Evolutionary conservation across 2,797 vertebrate species (phyloP).

Genomic region (Mus minutoides): DNA sequence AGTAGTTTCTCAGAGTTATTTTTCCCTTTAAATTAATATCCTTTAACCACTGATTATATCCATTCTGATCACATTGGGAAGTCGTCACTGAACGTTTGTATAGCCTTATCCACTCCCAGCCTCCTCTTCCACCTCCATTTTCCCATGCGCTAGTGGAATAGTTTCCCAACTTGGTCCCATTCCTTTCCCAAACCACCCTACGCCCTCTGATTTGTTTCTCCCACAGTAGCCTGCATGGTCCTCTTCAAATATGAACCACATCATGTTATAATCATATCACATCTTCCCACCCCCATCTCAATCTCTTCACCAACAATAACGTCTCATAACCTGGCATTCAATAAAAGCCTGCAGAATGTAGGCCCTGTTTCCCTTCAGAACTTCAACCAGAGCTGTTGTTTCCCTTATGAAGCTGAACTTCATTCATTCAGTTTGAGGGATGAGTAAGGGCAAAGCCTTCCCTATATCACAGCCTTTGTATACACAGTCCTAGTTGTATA

Average conservation of each 20-base stretch:
- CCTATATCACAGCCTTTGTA: not conserved
- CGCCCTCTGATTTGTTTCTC: not conserved
- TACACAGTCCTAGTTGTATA: fast-evolving
- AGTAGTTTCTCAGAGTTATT: constrained; percentile 57
- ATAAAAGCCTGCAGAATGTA: not conserved
- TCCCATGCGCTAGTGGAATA: not conserved
- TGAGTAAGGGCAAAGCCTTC: not conserved
- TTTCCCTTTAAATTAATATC: constrained; percentile 60
- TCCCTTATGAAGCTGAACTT: not conserved
- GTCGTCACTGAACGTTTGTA: constrained; percentile 40
- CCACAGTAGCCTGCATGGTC: not conserved
- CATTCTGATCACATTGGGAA: constrained; percentile 46
- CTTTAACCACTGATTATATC: constrained; percentile 51
- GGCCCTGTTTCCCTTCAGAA: not conserved
- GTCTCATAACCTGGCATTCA: constrained; percentile 18
- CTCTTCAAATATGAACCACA: not conserved
- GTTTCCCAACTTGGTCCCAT: not conserved
- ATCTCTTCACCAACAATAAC: not conserved
- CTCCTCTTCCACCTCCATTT: not conserved
- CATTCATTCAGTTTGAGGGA: not conserved
- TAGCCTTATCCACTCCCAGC: not conserved
- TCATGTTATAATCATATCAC: not conserved
- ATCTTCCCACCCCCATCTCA: not conserved
- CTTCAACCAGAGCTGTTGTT: not conserved
- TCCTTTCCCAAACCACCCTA: not conserved